Conservation (phyloP, 2,113 vertebrate genomes). For the Syngnathus typhle region DNA sequence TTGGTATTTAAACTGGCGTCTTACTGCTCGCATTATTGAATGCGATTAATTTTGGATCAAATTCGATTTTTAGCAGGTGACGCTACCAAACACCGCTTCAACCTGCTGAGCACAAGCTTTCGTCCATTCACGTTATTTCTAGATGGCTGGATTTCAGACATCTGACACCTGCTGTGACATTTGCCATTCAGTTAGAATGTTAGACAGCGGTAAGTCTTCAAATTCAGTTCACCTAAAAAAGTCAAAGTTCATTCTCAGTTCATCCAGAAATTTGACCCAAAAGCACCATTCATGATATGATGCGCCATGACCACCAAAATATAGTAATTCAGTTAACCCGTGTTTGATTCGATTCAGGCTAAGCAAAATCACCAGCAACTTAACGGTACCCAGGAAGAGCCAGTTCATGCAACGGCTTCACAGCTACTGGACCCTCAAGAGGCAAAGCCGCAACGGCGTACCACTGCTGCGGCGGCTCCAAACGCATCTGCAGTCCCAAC, state of each 20-base stretch:
- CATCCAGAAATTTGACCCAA: background rate
- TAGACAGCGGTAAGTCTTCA: no score
- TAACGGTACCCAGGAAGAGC: constrained; percentile 94
- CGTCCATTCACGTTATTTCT: no score
- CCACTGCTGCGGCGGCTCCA: constrained; percentile 92
- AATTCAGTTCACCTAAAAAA: background rate
- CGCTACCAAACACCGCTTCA: no score
- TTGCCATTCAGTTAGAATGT: background rate
- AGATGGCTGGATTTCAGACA: background rate
- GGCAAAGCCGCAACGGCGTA: constrained; percentile 94
- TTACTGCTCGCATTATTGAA: background rate
- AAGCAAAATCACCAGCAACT: constrained; percentile 93
- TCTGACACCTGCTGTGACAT: background rate
- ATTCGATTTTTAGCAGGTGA: no score
- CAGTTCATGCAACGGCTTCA: constrained; percentile 99
- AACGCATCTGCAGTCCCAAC: constrained; percentile 94
- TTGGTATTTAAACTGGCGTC: background rate
- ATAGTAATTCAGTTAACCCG: background rate
- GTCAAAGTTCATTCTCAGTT: background rate
- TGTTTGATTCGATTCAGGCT: constrained; percentile 68
- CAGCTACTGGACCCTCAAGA: constrained; percentile 97
- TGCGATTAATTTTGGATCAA: no score
- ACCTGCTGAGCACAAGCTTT: no score
- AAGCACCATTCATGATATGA: background rate
- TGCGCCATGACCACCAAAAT: background rate